Conservation (phyloP, 2,888 invertebrate genomes). For the Amaurobius ferox region DNA sequence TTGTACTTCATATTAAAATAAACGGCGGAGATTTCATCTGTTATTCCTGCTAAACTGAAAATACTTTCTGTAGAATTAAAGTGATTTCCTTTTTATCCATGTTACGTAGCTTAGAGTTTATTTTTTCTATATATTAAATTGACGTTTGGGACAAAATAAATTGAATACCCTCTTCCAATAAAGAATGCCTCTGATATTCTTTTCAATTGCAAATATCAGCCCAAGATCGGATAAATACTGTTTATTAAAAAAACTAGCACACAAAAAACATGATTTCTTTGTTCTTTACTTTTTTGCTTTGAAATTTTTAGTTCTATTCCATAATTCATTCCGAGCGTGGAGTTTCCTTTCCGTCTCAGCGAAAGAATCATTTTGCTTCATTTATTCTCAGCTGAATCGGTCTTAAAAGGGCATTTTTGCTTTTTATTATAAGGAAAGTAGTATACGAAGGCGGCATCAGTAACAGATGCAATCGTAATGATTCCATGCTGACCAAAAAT, state of each 20-base stretch:
- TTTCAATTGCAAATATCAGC: conserved; percentile 33
- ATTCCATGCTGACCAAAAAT: conserved; percentile 34
- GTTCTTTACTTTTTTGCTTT: conserved; percentile 9
- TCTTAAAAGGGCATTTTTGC: conserved; percentile 31
- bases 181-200: background rate
- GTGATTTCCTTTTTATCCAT: background rate
- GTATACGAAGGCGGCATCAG: conserved; percentile 35
- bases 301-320: conserved; percentile 28
- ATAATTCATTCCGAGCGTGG: conserved; percentile 38
- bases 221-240: conserved; percentile 11
- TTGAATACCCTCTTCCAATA: conserved; percentile 4
- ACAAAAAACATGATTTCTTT: conserved; percentile 10
- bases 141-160: conserved; percentile 17
- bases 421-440: conserved; percentile 10
- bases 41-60: background rate
- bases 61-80: background rate
- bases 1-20: conserved; percentile 13
- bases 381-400: conserved; percentile 32
- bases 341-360: conserved; percentile 22
- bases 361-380: conserved; percentile 43
- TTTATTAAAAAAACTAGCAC: conserved; percentile 34
- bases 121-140: conserved; percentile 22
- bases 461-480: conserved; percentile 56
- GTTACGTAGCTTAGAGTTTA: background rate
- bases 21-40: background rate